Conservation (phyloP, 2,888 invertebrate species). For the Drosophila atripex region DNA sequence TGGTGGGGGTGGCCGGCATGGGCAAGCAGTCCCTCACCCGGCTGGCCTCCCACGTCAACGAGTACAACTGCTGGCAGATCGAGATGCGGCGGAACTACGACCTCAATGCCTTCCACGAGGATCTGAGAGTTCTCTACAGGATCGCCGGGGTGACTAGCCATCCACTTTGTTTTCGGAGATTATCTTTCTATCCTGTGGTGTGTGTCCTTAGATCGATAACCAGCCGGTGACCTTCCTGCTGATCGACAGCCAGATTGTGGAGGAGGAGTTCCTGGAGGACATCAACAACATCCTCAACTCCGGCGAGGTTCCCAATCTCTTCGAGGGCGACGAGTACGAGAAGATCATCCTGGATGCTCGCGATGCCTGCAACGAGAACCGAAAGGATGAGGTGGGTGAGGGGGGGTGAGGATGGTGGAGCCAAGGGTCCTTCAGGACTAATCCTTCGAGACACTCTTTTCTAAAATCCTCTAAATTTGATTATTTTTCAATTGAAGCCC, state of each 20-base stretch:
- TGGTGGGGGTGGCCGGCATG: conserved; percentile 92
- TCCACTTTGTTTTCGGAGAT: too few species aligned
- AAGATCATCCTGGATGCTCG: conserved; percentile 91
- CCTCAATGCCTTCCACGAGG: conserved; percentile 92
- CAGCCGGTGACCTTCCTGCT: conserved; percentile 93
- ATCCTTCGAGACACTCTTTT: too few species aligned
- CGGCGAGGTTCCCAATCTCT: conserved; percentile 96
- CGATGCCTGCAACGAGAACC: conserved; percentile 87
- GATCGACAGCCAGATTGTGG: conserved; percentile 95
- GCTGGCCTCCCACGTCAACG: conserved; percentile 92
- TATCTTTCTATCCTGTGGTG: not conserved
- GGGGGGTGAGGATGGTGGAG: too few species aligned
- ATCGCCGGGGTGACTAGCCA: conserved; percentile 86
- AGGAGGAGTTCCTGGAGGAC: conserved; percentile 95
- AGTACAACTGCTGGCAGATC: conserved; percentile 95
- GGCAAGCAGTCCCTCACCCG: conserved; percentile 95
- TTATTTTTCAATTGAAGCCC: conserved; percentile 75
- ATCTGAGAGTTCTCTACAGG: conserved; percentile 91
- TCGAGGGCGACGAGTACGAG: conserved; percentile 93
- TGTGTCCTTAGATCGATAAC: conserved; percentile 83
- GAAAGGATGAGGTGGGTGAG: conserved; percentile 48
- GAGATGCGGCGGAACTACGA: conserved; percentile 94
- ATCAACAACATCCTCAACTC: conserved; percentile 96
- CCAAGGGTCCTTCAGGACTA: too few species aligned
- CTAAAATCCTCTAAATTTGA: not conserved